Conservation (phyloP, 2,888 invertebrate genomes). For the Hylaea fasciaria region DNA sequence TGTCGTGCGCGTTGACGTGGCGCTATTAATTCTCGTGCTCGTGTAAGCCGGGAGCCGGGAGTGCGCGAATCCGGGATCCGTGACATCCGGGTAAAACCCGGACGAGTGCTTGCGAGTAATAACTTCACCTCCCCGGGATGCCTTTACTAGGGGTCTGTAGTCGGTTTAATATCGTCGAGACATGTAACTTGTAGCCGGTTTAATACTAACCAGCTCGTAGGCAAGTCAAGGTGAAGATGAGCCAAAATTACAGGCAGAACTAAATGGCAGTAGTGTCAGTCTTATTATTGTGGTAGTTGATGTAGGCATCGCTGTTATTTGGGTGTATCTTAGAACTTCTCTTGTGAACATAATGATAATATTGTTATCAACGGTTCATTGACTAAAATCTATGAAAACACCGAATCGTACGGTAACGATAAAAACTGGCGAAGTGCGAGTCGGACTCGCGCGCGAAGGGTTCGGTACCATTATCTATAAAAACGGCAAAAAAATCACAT, state of each 20-base stretch:
- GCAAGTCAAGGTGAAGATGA: conserved; percentile 16
- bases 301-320: not conserved
- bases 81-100: conserved; percentile 3
- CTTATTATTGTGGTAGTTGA: not conserved
- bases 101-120: conserved; percentile 8
- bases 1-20: conserved; percentile 26
- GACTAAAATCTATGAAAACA: no score
- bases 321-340: no score
- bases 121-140: conserved; percentile 6
- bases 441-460: no score
- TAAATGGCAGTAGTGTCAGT: no score
- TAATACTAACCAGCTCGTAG: not conserved
- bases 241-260: not conserved
- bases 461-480: no score
- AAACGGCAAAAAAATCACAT: no score
- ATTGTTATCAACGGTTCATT: no score
- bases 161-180: conserved; percentile 1
- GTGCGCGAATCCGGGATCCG: not conserved
- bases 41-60: conserved; percentile 16
- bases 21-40: conserved; percentile 23
- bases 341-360: no score
- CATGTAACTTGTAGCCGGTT: conserved; percentile 9
- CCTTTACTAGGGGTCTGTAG: conserved; percentile 2
- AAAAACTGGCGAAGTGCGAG: no score
- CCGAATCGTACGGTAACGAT: no score